Percentiles rank a stretch among this genome's conserved stretches.
Conservation (phyloP, 1,140 invertebrate species). For the Sitodiplosis mosellana region DNA sequence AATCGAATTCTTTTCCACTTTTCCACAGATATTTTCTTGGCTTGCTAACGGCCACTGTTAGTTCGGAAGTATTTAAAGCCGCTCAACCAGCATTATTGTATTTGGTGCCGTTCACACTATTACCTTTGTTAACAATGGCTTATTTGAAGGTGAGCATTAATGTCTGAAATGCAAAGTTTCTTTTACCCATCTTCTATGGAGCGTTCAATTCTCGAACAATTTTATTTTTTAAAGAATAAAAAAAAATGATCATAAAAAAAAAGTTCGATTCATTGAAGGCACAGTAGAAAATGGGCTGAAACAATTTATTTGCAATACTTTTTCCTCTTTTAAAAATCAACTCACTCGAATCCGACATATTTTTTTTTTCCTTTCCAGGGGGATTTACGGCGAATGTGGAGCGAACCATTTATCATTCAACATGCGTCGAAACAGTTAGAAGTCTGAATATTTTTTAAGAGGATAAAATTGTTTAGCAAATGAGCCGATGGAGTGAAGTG, state of each 20-base stretch:
- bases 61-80: constrained; percentile 92
- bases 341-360: too few species aligned
- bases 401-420: constrained; percentile 82
- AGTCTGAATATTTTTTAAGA: constrained; percentile 13
- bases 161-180: constrained; percentile 3
- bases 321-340: too few species aligned
- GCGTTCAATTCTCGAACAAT: too few species aligned
- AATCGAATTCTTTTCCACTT: too few species aligned
- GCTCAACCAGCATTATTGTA: constrained; percentile 93
- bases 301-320: too few species aligned
- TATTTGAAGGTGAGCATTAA: constrained; percentile 68
- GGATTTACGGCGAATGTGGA: constrained; percentile 92
- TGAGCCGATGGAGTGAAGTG: neutral
- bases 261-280: too few species aligned
- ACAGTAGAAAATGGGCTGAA: too few species aligned
- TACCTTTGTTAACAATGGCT: constrained; percentile 91
- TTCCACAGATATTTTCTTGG: constrained; percentile 69
- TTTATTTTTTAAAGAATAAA: too few species aligned
- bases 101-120: constrained; percentile 89
- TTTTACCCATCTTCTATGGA: too few species aligned
- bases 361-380: constrained; percentile 40
- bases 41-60: constrained; percentile 87
- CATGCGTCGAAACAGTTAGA: constrained; percentile 31
- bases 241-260: too few species aligned
- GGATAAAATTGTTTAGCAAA: neutral